Conservation (phyloP, 1,140 invertebrate genomes). For the Nasonia giraulti region DNA sequence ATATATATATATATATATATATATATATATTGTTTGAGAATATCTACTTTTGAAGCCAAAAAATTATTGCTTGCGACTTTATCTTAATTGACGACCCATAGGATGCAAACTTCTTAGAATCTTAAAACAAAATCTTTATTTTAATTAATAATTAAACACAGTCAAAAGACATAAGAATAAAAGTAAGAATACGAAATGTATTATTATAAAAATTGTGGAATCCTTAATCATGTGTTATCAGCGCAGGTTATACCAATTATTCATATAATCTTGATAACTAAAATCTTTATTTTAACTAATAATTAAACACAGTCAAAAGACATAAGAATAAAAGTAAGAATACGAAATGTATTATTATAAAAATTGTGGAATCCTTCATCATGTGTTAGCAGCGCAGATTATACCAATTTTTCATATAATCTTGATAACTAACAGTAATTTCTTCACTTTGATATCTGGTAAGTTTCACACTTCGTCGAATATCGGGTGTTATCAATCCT, state of each 20-base stretch:
- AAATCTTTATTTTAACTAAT: slow-evolving; percentile 58
- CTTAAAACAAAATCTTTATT: no score
- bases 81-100: no score
- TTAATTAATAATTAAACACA: no score
- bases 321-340: neutral
- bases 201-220: neutral
- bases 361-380: neutral
- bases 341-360: neutral
- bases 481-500: slow-evolving; percentile 89
- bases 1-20: no score
- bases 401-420: slow-evolving; percentile 82
- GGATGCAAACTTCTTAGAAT: no score
- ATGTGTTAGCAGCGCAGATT: slow-evolving; percentile 78
- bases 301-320: no score
- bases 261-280: slow-evolving; percentile 88
- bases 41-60: no score
- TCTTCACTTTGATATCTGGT: slow-evolving; percentile 96
- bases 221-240: slow-evolving; percentile 75
- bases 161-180: no score
- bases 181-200: neutral
- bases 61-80: no score
- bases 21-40: no score
- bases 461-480: slow-evolving; percentile 91
- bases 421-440: slow-evolving; percentile 87
- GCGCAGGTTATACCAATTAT: slow-evolving; percentile 76